Evolutionary conservation across 2,797 vertebrate species (phyloP).

Genomic region (Rhabdomys pumilio): DNA sequence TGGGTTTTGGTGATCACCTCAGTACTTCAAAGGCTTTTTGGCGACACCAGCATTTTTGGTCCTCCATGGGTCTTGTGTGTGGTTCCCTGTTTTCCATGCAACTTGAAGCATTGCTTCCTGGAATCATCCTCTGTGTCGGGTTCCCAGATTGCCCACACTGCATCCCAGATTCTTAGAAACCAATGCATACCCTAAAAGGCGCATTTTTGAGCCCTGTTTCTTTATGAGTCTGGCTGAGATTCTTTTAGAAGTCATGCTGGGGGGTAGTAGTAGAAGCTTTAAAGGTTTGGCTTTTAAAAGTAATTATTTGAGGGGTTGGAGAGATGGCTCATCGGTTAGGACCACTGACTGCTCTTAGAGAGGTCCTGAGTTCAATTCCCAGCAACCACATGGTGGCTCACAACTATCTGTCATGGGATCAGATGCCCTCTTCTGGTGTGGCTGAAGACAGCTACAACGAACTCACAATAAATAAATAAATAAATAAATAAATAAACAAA

Average conservation of each 20-base stretch:
- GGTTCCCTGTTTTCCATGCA: not conserved
- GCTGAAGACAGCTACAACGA: not conserved
- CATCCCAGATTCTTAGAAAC: not conserved
- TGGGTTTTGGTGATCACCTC: not conserved
- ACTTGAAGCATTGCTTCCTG: not conserved
- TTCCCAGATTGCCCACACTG: not conserved
- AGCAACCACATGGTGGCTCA: not conserved
- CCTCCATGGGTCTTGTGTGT: accelerated
- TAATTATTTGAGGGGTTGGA: not conserved
- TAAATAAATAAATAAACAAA: no score
- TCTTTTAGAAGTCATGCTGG: not conserved
- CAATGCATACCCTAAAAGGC: not conserved
- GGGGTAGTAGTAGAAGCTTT: not conserved
- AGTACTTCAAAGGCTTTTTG: not conserved
- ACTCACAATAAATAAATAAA: not conserved
- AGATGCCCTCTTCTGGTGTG: not conserved
- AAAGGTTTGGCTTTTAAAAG: not conserved
- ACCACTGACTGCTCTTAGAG: not conserved
- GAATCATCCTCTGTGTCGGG: not conserved
- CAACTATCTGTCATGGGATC: not conserved
- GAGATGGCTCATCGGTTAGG: not conserved
- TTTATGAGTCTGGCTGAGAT: not conserved
- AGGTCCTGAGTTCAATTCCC: not conserved
- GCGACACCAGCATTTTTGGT: not conserved
- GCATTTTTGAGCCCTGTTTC: not conserved